Evolutionary conservation across 2,797 vertebrate genomes (phyloP), one percentile per base, ranked within the genome.

Genomic region (Lutra lutra): DNA sequence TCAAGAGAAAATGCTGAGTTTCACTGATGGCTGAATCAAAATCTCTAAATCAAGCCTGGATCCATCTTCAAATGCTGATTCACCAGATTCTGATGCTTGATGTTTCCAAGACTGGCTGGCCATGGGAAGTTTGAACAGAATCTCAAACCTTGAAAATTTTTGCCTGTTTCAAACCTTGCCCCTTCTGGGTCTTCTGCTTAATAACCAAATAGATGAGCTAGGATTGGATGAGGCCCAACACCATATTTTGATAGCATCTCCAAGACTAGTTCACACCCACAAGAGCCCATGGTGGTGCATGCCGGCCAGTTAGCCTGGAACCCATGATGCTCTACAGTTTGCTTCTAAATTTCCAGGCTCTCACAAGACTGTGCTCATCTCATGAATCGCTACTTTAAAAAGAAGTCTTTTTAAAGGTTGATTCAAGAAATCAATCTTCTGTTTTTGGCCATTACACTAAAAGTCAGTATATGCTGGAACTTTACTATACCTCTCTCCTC

Each of bases 291-390:
- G 29, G 40, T 3, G 3, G 23, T 1, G 3, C 3, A 0, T 0
- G 23, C 40, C 70, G 1, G 35, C 32, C 46, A 35, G 21, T 3
- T 62, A 29, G 38, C n/a, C 62, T 3, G 11, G 3, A 43, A 32
- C 0, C 0, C 4, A 32, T 0, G 8, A 29, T 0, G 15, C 7
- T 8, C 27, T 25, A 18, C 0, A 0, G 7, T 58, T 40, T 15
- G 18, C 70, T 68, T 87, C 40, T 58, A 54, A 3, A 29, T 23
- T 84, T 40, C 3, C 72, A 1, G 23, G 3, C 29, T 85, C 51
- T 38, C 29, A 20, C 4, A 23, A 93, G 12, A 13, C 54, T 14
- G 2, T 1, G 5, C 27, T 25, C 14, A 3, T 32, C 66, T 62
- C 4, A 10, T 38, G 70, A 84, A 70, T 11, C 27, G 1, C n/a